These are phyloP conservation scores for Sinotaia quadrata DNA, from an alignment of 2,888 invertebrate species.

Conservation along the genomic window DNA sequence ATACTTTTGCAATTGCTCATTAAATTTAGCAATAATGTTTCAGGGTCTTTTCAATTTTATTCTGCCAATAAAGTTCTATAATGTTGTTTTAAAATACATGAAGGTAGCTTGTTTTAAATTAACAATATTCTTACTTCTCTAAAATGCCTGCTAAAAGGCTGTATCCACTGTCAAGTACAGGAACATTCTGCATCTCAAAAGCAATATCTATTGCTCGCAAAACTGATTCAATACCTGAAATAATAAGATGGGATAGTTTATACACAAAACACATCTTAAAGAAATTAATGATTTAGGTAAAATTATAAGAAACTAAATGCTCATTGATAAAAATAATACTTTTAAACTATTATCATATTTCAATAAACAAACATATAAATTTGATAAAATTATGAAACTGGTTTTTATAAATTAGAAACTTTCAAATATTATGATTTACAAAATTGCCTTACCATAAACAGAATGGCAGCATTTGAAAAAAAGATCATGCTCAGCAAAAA, in stretches of 20 bases:
- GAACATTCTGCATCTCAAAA: conserved; percentile 11
- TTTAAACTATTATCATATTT: too few species aligned
- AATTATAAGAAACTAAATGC: too few species aligned
- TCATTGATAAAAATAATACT: too few species aligned
- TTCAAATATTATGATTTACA: too few species aligned
- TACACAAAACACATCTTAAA: background rate
- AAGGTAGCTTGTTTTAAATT: too few species aligned
- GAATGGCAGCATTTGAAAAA: conserved; percentile 15
- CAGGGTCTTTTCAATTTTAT: too few species aligned
- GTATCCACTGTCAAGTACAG: conserved; percentile 17
- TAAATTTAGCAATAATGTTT: too few species aligned
- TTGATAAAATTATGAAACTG: background rate
- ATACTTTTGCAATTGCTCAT: too few species aligned
- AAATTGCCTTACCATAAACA: conserved; percentile 14
- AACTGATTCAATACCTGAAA: conserved; percentile 16
- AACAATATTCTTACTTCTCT: conserved; percentile 14
- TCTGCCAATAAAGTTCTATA: too few species aligned
- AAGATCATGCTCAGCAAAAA: conserved; percentile 8
- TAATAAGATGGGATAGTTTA: background rate
- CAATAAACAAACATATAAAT: background rate
- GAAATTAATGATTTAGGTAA: background rate
- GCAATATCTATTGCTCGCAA: conserved; percentile 4
- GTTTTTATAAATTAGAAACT: too few species aligned
- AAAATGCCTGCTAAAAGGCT: conserved; percentile 16
- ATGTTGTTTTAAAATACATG: too few species aligned